Evolutionary conservation across 2,797 vertebrate genomes (phyloP), one percentile per base, ranked within the genome.

Genomic region (Enteromius argenteus): DNA sequence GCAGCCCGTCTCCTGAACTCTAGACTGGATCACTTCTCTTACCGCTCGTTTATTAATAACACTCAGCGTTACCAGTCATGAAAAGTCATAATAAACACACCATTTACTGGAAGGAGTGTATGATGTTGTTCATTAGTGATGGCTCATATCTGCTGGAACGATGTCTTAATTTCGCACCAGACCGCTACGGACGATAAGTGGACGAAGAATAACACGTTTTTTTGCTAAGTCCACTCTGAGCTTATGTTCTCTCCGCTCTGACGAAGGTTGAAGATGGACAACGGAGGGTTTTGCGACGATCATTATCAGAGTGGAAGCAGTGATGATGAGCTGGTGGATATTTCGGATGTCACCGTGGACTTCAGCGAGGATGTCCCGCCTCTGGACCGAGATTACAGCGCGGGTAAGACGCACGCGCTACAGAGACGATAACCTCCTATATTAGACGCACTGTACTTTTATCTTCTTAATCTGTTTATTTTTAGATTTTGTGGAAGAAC

Each of bases 291-390:
- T 89, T 88, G 90, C 3, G 90, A 92, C n/a, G 95, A 93, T 4
- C 95, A 96, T 91, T 95, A 96, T 46, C 96, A 95, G 75, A 94
- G 92, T 69, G 95, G 92, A 83, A 96, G 93, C n/a, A 96, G 97
- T 0, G 97, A 99, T 82, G 97, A 99, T 83, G 98, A 99, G 27
- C 90, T 99, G 95, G 96, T 99, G 92, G 97, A 99, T 88, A 96
- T 99, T 0, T 94, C 95, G 0, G 96, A 94, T 21, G 95, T 95
- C n/a, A 94, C 96, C 2, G 89, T 97, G 90, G 97, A 98, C 90
- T 97, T 97, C 86, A 93, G 92, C 5, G 97, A 97, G 0, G 98
- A 99, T 19, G 97, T 95, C 73, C 97, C 96, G 0, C 96, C 97
- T 0, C 94, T 97, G 0, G 94, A 96, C 87, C 88, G 91, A 88